Conservation (phyloP, 2,797 vertebrate genomes). For the Selene dorsalis region DNA sequence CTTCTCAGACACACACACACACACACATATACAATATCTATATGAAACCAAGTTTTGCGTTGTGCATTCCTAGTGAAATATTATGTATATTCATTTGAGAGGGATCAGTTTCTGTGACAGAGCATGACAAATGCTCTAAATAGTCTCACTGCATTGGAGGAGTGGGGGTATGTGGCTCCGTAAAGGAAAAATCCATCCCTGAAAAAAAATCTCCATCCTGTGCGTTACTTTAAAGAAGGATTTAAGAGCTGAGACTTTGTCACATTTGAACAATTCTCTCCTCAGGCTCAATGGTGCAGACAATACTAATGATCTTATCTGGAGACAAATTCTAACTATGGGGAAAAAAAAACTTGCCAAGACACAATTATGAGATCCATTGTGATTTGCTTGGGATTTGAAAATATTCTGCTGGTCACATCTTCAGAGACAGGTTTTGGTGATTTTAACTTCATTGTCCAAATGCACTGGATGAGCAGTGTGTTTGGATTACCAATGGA, state of each 20-base stretch:
- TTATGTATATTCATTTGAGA: constrained; percentile 40
- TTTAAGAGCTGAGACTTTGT: constrained; percentile 1
- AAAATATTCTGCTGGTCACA: not conserved
- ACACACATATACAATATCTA: not conserved
- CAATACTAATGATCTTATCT: not conserved
- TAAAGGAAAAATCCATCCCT: not conserved
- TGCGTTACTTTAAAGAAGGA: not conserved
- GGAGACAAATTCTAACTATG: constrained; percentile 6
- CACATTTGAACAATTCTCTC: constrained; percentile 5
- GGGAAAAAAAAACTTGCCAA: not conserved
- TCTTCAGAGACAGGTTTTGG: not conserved
- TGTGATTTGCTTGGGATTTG: not conserved
- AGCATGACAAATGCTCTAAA: constrained; percentile 19
- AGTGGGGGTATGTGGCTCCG: not conserved
- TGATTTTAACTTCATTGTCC: not conserved
- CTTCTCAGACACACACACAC: not conserved
- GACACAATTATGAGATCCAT: not conserved
- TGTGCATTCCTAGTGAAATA: constrained; percentile 22
- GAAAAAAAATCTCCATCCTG: not conserved
- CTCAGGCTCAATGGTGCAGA: not conserved
- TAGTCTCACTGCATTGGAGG: constrained; percentile 11
- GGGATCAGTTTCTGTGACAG: constrained; percentile 17
- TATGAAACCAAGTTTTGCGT: not conserved
- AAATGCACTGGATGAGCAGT: not conserved
- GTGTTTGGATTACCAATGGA: not conserved